Evolutionary conservation across 2,888 invertebrate species (phyloP).

Genomic region (Maniola hyperantus): DNA sequence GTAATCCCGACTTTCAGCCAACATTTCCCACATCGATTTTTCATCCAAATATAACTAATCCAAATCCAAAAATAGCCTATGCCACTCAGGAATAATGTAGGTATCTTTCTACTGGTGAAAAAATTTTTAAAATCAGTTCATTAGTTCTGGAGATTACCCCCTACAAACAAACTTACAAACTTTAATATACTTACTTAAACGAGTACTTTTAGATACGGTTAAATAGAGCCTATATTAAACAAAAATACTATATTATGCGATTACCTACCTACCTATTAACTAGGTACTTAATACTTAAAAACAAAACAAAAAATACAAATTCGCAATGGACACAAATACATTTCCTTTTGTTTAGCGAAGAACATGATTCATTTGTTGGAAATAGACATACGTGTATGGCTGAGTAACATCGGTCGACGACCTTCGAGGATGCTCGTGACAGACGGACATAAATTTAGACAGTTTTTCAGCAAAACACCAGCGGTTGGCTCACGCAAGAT

Average conservation of each 20-base stretch:
- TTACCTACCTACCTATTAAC: background rate
- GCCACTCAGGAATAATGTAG: no score
- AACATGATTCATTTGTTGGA: conserved; percentile 45
- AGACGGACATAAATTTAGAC: conserved; percentile 38
- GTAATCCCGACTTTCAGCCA: no score
- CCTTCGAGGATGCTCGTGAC: conserved; percentile 42
- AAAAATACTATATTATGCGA: background rate
- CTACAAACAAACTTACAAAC: no score
- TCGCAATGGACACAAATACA: conserved; percentile 19
- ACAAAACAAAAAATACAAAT: conserved; percentile 15
- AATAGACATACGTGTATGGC: conserved; percentile 42
- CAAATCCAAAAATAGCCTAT: no score
- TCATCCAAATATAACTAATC: no score
- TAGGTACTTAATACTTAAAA: background rate
- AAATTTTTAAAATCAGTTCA: no score
- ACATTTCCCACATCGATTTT: no score
- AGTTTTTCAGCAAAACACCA: conserved; percentile 32
- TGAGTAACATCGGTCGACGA: conserved; percentile 43
- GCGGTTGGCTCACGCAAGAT: conserved; percentile 34
- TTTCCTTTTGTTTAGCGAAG: conserved; percentile 37
- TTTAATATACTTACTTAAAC: no score
- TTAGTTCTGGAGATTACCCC: no score
- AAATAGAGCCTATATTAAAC: no score
- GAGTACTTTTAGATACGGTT: no score
- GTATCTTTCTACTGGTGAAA: no score